phyloP scores from a whole-genome alignment of 2,888 invertebrate species.

The Siphlonurus alternatus region DNA sequence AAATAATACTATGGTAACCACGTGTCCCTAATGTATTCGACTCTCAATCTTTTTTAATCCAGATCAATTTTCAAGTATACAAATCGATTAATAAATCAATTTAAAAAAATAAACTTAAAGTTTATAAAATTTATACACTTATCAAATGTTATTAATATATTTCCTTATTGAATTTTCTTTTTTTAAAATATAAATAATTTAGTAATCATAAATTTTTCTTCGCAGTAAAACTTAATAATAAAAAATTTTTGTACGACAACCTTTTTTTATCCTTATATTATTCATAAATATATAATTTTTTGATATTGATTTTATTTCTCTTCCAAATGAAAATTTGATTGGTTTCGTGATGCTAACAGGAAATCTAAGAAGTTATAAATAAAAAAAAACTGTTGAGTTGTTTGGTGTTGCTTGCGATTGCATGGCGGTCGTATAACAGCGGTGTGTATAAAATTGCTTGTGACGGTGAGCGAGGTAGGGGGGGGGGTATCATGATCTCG shows the following conservation, averaged over 20 bases:
- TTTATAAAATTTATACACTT: no score
- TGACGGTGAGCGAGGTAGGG: not conserved
- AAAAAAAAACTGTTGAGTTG: not conserved
- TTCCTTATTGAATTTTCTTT: no score
- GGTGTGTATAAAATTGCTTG: not conserved
- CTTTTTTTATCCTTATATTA: no score
- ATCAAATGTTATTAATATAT: no score
- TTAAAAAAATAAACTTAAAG: no score
- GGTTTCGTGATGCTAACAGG: not conserved
- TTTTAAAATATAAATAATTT: no score
- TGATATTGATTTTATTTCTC: not conserved
- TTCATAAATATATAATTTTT: no score
- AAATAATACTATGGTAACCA: not conserved
- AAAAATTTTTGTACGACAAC: no score
- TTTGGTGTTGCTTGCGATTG: not conserved
- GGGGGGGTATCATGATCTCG: not conserved
- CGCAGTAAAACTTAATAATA: no score
- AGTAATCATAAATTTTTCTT: no score
- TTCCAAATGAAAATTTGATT: not conserved
- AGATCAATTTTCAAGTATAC: not conserved
- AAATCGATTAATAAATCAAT: no score
- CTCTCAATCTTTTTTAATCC: no score
- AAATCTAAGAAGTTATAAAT: not conserved
- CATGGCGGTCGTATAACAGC: not conserved
- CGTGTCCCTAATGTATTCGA: not conserved